Evolutionary conservation across 2,113 vertebrate genomes (phyloP), one percentile per base, ranked within the genome.

Genomic region (Oncorhynchus mykiss): DNA sequence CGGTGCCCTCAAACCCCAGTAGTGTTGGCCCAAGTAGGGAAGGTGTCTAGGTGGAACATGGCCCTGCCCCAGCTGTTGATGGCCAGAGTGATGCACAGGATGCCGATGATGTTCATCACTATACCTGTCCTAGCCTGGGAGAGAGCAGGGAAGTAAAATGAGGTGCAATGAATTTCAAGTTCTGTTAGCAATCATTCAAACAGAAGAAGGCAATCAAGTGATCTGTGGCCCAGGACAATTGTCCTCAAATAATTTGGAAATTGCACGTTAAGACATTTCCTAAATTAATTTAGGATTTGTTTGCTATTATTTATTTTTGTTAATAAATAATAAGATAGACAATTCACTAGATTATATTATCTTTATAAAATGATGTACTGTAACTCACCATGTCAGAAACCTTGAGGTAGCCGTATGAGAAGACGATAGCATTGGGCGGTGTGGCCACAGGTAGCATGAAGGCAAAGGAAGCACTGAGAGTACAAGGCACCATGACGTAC

Each of bases 371-470:
- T 45, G 39, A 14, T 98, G 86, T 98, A 79, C 24, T 97, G 97
- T 66, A 99, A 80, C 93, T 96, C 91, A 99, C 98, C 97, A 99
- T 99, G 91, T 99, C 98, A 27, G 92, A 77, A 76, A 99, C 95
- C 70, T 85, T 95, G 85, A 99, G 93, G 85, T 94, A 95, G 74
- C 98, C 96, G 0, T 97, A 97, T 24, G 97, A 95, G 88, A 99
- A 99, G 72, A 95, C 97, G 3, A 99, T 99, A 12, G 98, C 96
- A 0, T 99, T 99, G 5, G 96, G 97, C 0, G 98, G 96, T 0
- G 97, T 99, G 48, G 97, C 98, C 66, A 98, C 97, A 2, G 98
- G 98, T 22, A 99, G 81, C 97, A 99, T 99, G 92, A 99, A 99
- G 78, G 97, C 97, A 59, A 99, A 97, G 1, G 98, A 99, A 0